These are phyloP conservation scores for Apostichopus japonicus DNA, from an alignment of 35 echinoderm and acorn worm genomes.

Conservation along the genomic window DNA sequence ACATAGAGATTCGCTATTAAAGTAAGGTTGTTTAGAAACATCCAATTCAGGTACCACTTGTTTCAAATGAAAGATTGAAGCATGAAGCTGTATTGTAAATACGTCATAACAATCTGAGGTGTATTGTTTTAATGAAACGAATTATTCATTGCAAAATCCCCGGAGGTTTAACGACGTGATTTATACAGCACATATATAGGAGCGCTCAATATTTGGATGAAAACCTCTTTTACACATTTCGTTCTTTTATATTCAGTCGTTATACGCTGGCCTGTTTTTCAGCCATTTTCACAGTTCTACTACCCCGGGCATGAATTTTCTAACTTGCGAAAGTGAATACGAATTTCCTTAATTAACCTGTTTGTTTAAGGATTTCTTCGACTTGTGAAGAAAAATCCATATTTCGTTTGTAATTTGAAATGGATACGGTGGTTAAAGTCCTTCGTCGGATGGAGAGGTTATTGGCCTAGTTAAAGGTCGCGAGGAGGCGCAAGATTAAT, in stretches of 20 bases:
- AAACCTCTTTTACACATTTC: background rate
- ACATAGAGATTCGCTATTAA: too few species aligned
- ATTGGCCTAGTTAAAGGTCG: slow-evolving; percentile 32
- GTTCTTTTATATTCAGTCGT: background rate
- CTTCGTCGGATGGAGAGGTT: slow-evolving; percentile 27
- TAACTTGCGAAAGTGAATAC: slow-evolving; percentile 42
- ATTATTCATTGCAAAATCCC: slow-evolving; percentile 4
- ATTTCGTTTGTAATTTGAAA: slow-evolving; percentile 51
- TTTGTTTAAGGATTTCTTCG: slow-evolving; percentile 53
- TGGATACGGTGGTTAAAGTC: slow-evolving; percentile 24
- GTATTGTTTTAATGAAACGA: slow-evolving; percentile 11
- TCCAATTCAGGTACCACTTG: too few species aligned
- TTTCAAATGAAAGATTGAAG: too few species aligned
- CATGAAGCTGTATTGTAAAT: background rate
- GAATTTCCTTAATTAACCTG: slow-evolving; percentile 53
- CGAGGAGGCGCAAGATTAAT: slow-evolving; percentile 14
- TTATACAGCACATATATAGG: background rate
- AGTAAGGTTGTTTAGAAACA: too few species aligned
- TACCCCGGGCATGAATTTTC: slow-evolving; percentile 47
- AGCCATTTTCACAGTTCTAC: background rate
- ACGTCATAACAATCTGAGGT: background rate
- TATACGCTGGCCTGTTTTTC: background rate
- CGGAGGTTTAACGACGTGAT: background rate
- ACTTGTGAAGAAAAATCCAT: slow-evolving; percentile 35
- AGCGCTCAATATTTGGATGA: background rate